Evolutionary conservation across 92 coral and sea anemone species (phyloP).

Genomic region (Paramuricea clavata): DNA sequence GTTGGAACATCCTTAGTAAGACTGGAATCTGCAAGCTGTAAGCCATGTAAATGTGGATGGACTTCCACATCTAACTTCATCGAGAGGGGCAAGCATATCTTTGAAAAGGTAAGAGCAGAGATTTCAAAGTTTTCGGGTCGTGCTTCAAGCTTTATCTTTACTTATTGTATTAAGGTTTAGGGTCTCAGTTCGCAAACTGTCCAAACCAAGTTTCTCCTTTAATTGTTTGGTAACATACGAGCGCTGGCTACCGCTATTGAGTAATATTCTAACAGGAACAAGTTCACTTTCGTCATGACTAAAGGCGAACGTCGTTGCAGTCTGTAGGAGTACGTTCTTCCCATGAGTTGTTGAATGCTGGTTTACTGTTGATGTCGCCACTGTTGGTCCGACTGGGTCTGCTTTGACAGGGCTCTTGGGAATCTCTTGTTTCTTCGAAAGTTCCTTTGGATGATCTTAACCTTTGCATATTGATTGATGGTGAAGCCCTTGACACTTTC

Average conservation of each 20-base stretch:
- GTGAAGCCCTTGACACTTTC: conserved; percentile 47
- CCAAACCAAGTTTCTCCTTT: not conserved
- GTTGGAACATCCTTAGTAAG: conserved; percentile 3
- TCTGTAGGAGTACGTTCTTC: conserved; percentile 23
- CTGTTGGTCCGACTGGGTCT: not conserved
- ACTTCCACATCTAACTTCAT: conserved; percentile 18
- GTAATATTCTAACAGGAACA: not conserved
- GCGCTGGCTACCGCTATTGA: conserved; percentile 15
- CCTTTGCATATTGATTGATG: conserved; percentile 61
- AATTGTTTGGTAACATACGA: not conserved
- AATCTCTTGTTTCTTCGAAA: not conserved
- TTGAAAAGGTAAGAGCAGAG: conserved; percentile 27
- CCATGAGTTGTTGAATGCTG: not conserved
- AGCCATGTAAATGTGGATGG: conserved; percentile 29
- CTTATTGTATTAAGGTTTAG: conserved; percentile 24
- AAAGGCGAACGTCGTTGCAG: conserved; percentile 36
- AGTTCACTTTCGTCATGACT: not conserved
- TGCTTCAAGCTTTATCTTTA: conserved; percentile 16
- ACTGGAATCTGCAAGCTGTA: conserved; percentile 33
- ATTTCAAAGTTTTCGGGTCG: conserved; percentile 16
- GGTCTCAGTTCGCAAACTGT: conserved; percentile 14
- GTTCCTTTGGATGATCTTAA: conserved; percentile 16
- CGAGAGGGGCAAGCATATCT: conserved; percentile 32
- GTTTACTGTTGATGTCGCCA: not conserved
- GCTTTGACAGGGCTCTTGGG: not conserved